phyloP scores from a whole-genome alignment of 2,797 vertebrate genomes.

The Petrocephalus sullivani region DNA sequence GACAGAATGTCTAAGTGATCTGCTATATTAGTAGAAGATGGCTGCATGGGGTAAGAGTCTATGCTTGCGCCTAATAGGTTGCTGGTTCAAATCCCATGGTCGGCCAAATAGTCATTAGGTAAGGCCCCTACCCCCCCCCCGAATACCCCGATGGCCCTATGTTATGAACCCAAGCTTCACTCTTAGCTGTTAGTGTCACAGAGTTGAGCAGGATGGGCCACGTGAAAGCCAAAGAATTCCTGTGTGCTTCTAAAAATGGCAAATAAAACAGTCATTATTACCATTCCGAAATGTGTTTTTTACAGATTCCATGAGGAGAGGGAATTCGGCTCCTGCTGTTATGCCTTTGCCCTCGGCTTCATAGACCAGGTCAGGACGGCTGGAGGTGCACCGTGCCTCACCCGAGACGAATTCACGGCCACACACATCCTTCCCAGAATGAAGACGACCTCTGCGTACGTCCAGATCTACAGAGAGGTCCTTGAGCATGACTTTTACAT shows the following conservation, averaged over 20 bases:
- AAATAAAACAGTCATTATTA: neutral
- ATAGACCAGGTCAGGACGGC: conserved; percentile 61
- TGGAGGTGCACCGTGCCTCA: conserved; percentile 52
- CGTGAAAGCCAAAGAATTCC: neutral
- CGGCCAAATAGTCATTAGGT: neutral
- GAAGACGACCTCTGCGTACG: conserved; percentile 59
- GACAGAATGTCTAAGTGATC: neutral
- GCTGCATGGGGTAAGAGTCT: neutral
- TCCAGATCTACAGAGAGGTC: conserved; percentile 59
- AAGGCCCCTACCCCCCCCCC: neutral
- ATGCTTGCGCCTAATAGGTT: too few species aligned
- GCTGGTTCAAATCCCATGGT: neutral
- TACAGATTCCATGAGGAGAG: conserved; percentile 69
- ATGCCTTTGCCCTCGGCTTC: conserved; percentile 66
- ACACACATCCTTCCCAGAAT: conserved; percentile 61
- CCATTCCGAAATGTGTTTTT: neutral
- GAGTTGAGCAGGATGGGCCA: neutral
- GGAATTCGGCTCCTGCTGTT: conserved; percentile 70
- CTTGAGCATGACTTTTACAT: conserved; percentile 44
- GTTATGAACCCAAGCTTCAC: neutral
- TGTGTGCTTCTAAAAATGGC: neutral
- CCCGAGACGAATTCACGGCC: conserved; percentile 61
- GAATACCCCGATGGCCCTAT: too few species aligned
- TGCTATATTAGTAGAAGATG: neutral
- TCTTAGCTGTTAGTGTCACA: neutral